Evolutionary conservation across 2,113 vertebrate species (phyloP).

Genomic region (Neodon shergylaensis): DNA sequence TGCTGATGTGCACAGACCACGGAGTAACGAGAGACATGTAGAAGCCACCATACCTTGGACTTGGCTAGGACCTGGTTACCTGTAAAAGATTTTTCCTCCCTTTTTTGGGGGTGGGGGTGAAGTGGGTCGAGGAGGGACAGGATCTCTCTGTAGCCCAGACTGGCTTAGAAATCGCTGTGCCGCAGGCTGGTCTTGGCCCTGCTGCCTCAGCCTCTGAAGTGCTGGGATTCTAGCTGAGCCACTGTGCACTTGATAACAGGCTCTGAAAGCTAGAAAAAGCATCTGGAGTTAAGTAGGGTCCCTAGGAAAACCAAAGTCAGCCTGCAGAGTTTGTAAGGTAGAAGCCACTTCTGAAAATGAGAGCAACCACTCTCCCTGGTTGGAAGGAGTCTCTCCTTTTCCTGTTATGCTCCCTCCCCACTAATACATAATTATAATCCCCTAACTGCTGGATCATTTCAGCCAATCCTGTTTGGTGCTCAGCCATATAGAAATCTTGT

Average conservation of each 20-base stretch:
- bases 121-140: neutral
- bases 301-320: neutral
- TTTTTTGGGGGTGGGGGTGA: neutral
- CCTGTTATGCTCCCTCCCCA: neutral
- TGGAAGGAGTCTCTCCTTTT: neutral
- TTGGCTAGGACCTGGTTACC: neutral
- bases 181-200: neutral
- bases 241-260: neutral
- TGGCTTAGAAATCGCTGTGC: neutral
- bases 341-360: neutral
- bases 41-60: neutral
- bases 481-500: conserved; percentile 30
- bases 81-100: neutral
- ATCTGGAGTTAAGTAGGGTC: neutral
- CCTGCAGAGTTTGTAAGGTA: neutral
- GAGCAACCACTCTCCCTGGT: neutral
- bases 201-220: neutral
- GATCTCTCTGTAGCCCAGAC: neutral
- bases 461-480: neutral
- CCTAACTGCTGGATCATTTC: neutral
- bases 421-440: neutral
- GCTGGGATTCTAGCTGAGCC: neutral
- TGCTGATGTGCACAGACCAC: neutral
- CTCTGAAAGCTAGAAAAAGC: neutral
- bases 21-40: neutral